Conservation (phyloP, 2,797 vertebrate genomes). For the Chaetophractus vellerosus region DNA sequence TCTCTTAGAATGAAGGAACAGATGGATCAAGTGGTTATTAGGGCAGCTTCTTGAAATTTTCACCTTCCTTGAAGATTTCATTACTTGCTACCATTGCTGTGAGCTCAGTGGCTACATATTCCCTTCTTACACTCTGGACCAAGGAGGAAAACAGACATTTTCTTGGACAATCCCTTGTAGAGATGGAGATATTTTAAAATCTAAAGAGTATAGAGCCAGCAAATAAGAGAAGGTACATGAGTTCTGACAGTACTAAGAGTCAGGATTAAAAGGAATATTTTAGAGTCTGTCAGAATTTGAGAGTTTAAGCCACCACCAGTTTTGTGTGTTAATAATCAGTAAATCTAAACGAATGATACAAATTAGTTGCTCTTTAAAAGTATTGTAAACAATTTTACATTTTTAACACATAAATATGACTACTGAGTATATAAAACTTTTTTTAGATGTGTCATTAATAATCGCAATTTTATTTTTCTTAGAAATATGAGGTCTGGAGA, state of each 20-base stretch:
- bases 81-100: neutral
- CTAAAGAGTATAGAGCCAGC: neutral
- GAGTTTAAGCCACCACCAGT: neutral
- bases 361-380: neutral
- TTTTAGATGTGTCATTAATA: slow-evolving; percentile 1
- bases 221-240: neutral
- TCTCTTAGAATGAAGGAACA: neutral
- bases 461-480: slow-evolving; percentile 23
- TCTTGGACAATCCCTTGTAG: neutral
- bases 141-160: neutral
- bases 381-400: neutral
- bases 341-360: neutral
- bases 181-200: neutral
- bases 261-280: neutral
- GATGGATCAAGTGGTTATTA: no score
- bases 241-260: neutral
- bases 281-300: neutral
- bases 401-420: neutral
- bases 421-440: neutral
- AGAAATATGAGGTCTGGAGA: neutral
- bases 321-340: neutral
- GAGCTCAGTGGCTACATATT: neutral
- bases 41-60: neutral
- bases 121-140: neutral
- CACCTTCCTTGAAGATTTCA: neutral